phyloP scores from a whole-genome alignment of 2,113 vertebrate genomes.

The Tringa solitaria region DNA sequence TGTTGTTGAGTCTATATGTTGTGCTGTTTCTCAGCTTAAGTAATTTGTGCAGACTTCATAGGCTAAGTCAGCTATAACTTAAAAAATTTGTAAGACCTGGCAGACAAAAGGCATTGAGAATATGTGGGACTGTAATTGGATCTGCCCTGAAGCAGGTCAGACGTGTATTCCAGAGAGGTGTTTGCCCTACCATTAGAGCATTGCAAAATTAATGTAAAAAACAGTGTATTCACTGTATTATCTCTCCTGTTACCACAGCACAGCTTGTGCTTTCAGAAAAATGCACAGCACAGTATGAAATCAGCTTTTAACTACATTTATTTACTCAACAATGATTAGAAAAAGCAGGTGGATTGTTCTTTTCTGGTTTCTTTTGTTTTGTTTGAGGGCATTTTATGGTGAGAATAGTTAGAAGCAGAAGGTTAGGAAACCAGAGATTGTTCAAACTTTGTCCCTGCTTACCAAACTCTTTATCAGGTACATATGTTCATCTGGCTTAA shows the following conservation, averaged over 20 bases:
- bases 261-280: slow-evolving; percentile 37
- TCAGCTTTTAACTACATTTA: slow-evolving; percentile 21
- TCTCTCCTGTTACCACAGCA: slow-evolving; percentile 4
- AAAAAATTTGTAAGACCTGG: neutral
- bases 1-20: neutral
- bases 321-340: slow-evolving; percentile 16
- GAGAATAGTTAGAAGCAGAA: neutral
- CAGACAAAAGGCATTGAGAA: neutral
- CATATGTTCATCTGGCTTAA: neutral
- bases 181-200: slow-evolving; percentile 33
- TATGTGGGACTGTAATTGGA: slow-evolving; percentile 28
- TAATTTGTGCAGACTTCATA: neutral
- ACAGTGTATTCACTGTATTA: neutral
- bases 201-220: slow-evolving; percentile 44
- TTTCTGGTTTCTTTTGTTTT: neutral
- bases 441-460: neutral
- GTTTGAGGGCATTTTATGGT: neutral
- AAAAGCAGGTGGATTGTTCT: neutral
- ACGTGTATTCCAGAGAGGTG: neutral
- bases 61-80: neutral
- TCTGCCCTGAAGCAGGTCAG: slow-evolving; percentile 23
- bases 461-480: neutral
- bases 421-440: neutral
- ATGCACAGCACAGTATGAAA: neutral
- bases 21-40: neutral